phyloP scores from a whole-genome alignment of 2,797 vertebrate genomes.

The Ispidina lecontei region DNA sequence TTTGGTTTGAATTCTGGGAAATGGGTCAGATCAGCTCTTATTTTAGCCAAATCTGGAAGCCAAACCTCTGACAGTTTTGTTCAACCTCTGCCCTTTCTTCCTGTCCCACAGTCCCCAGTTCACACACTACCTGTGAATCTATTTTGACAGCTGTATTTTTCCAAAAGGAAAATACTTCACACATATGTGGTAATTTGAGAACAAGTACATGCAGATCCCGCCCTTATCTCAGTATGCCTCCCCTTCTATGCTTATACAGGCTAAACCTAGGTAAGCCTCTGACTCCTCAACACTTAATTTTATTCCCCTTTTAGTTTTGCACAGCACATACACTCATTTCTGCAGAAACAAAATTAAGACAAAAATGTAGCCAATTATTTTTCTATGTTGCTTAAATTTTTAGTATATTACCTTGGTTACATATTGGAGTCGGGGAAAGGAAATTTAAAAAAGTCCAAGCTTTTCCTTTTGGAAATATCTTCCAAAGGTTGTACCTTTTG shows the following conservation, averaged over 20 bases:
- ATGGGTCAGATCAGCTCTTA: neutral
- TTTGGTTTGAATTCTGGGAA: conserved; percentile 44
- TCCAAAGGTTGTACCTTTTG: conserved; percentile 43
- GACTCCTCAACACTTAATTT: neutral
- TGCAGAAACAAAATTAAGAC: neutral
- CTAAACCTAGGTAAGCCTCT: neutral
- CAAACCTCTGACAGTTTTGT: conserved; percentile 19
- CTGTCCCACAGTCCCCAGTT: neutral
- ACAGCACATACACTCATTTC: neutral
- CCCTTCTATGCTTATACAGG: neutral
- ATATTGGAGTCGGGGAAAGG: conserved; percentile 2
- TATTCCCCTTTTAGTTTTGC: neutral
- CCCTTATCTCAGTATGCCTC: neutral
- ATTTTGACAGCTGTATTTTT: conserved; percentile 64
- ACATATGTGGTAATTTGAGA: neutral
- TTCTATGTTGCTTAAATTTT: neutral
- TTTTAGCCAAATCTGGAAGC: conserved; percentile 40
- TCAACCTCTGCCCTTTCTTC: conserved; percentile 39
- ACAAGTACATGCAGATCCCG: neutral
- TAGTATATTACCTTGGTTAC: conserved; percentile 11
- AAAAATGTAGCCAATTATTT: neutral
- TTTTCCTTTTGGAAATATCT: conserved; percentile 30
- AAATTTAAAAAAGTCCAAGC: neutral
- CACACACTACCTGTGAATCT: conserved; percentile 33
- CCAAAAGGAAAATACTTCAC: conserved; percentile 32